Evolutionary conservation across 2,113 vertebrate genomes (phyloP).

Genomic region (Trochalopteron elliotii): DNA sequence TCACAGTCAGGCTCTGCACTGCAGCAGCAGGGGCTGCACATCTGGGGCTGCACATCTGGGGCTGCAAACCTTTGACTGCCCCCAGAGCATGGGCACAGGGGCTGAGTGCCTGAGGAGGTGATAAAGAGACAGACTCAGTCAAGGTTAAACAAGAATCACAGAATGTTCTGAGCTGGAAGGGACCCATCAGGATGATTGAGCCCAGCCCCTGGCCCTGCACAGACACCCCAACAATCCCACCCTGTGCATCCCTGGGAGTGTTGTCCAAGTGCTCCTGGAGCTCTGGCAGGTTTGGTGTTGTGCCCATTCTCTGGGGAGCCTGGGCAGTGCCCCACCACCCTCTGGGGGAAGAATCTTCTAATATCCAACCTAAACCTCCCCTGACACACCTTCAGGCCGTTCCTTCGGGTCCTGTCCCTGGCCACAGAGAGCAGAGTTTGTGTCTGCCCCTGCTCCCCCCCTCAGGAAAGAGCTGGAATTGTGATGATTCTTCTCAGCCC

Average conservation of each 20-base stretch:
- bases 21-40: background rate
- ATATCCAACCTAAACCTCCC: background rate
- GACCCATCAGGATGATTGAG: background rate
- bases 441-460: background rate
- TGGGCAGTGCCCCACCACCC: rapidly evolving
- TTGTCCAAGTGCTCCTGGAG: rapidly evolving
- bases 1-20: background rate
- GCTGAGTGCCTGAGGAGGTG: background rate
- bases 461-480: rapidly evolving
- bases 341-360: rapidly evolving
- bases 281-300: background rate
- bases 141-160: background rate
- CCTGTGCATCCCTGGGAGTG: rapidly evolving
- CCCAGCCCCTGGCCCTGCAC: background rate
- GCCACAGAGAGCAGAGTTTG: background rate
- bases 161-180: background rate
- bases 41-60: background rate
- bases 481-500: background rate
- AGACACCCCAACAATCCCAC: background rate
- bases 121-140: background rate
- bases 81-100: background rate
- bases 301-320: background rate
- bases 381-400: background rate
- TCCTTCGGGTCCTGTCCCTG: background rate
- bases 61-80: background rate